Conservation (phyloP, 2,113 vertebrate genomes). For the Danionella cerebrum region DNA sequence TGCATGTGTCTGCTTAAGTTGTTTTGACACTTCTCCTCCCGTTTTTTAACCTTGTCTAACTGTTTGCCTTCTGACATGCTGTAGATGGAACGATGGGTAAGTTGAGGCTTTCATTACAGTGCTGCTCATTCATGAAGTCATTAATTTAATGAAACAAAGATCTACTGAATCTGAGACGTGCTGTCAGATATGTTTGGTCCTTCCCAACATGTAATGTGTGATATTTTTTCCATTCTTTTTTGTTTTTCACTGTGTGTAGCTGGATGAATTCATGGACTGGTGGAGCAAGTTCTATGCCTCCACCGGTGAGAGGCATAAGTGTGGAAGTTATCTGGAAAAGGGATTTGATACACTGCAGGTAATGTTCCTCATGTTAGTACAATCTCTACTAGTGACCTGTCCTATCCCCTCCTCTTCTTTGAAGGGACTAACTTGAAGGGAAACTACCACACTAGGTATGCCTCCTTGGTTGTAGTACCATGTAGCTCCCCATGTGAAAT, state of each 20-base stretch:
- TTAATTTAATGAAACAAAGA: neutral
- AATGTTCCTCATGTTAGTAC: neutral
- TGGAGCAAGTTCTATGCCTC: slow-evolving; percentile 98
- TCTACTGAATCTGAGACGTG: neutral
- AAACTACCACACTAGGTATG: no score
- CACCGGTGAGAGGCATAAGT: slow-evolving; percentile 78
- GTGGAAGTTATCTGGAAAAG: slow-evolving; percentile 81
- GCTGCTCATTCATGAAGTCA: neutral
- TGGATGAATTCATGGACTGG: slow-evolving; percentile 93
- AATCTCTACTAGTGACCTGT: no score
- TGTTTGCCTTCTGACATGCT: slow-evolving; percentile 22
- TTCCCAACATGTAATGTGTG: neutral
- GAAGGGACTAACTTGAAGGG: no score
- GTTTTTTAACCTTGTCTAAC: slow-evolving; percentile 3
- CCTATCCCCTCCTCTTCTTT: no score
- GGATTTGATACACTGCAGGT: slow-evolving; percentile 88
- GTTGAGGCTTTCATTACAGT: slow-evolving; percentile 33
- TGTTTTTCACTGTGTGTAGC: slow-evolving; percentile 47
- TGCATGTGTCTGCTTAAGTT: slow-evolving; percentile 22
- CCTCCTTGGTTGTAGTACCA: no score
- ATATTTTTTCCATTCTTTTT: slow-evolving; percentile 13
- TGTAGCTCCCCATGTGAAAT: no score
- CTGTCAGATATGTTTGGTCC: neutral
- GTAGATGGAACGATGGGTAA: slow-evolving; percentile 59
- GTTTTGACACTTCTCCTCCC: neutral